Evolutionary conservation across 1,140 invertebrate species (phyloP).

Genomic region (Lamellibrachia luymesi): DNA sequence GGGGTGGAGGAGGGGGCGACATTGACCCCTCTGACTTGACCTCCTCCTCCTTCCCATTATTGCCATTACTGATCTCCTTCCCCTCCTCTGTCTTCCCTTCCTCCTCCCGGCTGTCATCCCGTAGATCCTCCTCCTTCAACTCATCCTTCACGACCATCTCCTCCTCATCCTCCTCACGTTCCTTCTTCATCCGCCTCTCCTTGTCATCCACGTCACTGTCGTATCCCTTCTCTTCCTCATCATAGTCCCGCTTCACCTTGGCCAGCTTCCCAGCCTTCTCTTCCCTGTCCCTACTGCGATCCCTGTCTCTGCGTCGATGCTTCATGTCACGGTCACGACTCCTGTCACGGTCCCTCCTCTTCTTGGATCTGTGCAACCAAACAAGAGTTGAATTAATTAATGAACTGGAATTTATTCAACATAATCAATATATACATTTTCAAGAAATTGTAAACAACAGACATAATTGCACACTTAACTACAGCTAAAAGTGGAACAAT

Average conservation of each 20-base stretch:
- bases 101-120: background rate
- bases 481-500: too few relatives aligned
- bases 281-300: background rate
- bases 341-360: background rate
- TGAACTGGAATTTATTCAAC: too few relatives aligned
- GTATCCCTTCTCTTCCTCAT: conserved; percentile 13
- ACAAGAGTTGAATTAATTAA: background rate
- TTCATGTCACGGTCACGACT: background rate
- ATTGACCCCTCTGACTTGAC: background rate
- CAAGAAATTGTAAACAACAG: too few relatives aligned
- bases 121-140: background rate
- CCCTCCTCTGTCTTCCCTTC: background rate
- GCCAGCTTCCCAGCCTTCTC: background rate
- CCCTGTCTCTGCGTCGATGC: background rate
- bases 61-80: background rate
- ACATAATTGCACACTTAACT: too few relatives aligned
- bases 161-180: background rate
- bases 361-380: background rate
- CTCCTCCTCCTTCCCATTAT: background rate
- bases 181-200: background rate
- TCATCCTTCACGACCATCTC: background rate
- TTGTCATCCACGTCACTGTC: background rate
- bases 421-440: too few relatives aligned
- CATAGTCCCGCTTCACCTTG: conserved; percentile 12
- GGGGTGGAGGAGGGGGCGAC: background rate